Evolutionary conservation across 2,888 invertebrate genomes (phyloP), one percentile per base, ranked within the genome.

Genomic region (Sabellastarte sp.): DNA sequence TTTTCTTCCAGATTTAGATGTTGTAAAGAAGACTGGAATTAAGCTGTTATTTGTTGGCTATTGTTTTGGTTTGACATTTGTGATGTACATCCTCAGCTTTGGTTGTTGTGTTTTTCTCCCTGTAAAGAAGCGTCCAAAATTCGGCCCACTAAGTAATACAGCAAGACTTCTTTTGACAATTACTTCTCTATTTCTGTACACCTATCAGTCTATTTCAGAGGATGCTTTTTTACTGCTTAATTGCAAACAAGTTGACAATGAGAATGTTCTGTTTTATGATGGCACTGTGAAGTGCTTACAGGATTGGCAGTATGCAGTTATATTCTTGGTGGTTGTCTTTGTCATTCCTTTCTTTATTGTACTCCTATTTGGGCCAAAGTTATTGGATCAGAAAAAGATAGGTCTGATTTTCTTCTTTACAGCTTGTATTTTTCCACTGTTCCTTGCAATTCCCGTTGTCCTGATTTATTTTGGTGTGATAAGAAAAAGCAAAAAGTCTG

Each of bases 261-360:
- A 52, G 10, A 30, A 41, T n/a, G 66, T 69, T 4, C 57, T 69
- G 32, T 67, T 63, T 32, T 32, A 59, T 2, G 69, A 69, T 56
- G 69, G 64, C 20, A 65, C 65, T 33, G 60, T 65, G 20, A 26
- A 50, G 20, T 69, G 69, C 41, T 28, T 63, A 2, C 65, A 65
- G 50, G 33, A 41, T 1, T 69, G 69, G 69, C 69, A 69, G 52
- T 69, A 63, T 52, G 58, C 30, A 26, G 52, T 63, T n/a, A 28
- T 67, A 15, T 32, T 32, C 20, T 31, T 62, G n/a, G 60, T 64
- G 28, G 5, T 20, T 26, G 56, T 65, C 26, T 65, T 57, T 51
- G 61, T 69, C 30, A 20, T 65, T 2, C 69, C 69, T 3, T 69
- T 69, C 56, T 69, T 67, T 53, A 26, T 58, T 31, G 56, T 63